phyloP scores from a whole-genome alignment of 1,140 invertebrate genomes.

The Delia radicum region DNA sequence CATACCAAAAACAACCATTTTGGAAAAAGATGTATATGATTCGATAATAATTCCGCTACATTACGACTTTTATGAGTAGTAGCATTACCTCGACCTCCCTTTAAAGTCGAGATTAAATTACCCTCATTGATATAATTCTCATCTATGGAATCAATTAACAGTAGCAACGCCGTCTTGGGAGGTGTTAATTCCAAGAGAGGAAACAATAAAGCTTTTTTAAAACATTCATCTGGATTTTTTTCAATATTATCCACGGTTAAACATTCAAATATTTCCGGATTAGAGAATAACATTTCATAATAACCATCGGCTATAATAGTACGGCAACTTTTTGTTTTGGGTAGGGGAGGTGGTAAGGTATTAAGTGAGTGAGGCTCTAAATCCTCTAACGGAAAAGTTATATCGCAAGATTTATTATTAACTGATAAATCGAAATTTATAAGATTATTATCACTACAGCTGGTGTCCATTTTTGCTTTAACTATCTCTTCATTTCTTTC shows the following conservation, averaged over 20 bases:
- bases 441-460: constrained; percentile 27
- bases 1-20: constrained; percentile 90
- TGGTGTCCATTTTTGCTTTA: not conserved
- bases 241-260: constrained; percentile 65
- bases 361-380: constrained; percentile 28
- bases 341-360: constrained; percentile 59
- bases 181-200: constrained; percentile 81
- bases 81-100: constrained; percentile 39
- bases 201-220: constrained; percentile 85
- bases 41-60: constrained; percentile 82
- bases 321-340: constrained; percentile 64
- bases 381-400: not conserved
- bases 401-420: not conserved
- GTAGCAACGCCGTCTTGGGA: constrained; percentile 78
- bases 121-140: constrained; percentile 64
- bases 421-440: constrained; percentile 35
- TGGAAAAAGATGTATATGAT: constrained; percentile 90
- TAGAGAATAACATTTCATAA: constrained; percentile 73
- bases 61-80: constrained; percentile 64
- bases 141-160: constrained; percentile 91
- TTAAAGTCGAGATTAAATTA: constrained; percentile 51
- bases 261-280: constrained; percentile 70
- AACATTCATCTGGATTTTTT: constrained; percentile 84
- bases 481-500: not conserved
- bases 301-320: constrained; percentile 76